Conservation (phyloP, 2,113 vertebrate species). For the Sus scrofa region DNA sequence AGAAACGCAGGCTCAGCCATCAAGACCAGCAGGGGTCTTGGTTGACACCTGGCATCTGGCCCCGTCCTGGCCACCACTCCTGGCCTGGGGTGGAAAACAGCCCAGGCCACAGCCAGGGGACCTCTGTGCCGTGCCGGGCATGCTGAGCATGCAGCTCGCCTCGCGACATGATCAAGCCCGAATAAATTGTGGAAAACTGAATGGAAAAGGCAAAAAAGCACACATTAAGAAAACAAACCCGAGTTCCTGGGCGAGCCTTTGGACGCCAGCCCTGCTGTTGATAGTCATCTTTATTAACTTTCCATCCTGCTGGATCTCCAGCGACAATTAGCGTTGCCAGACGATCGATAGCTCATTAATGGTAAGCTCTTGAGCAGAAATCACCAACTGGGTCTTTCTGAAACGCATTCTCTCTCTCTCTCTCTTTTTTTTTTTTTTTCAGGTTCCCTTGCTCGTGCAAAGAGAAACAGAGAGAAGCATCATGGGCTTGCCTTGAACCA, state of each 20-base stretch:
- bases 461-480: constrained; percentile 61
- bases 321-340: constrained; percentile 33
- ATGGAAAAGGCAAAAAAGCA: constrained; percentile 39
- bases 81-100: rapidly evolving
- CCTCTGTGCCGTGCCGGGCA: not conserved
- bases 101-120: rapidly evolving
- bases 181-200: constrained; percentile 57
- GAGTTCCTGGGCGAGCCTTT: rapidly evolving
- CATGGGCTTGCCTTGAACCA: not conserved
- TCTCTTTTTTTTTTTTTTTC: constrained; percentile 39
- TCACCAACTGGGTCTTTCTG: constrained; percentile 65
- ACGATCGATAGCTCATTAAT: constrained; percentile 74
- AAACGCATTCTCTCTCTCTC: constrained; percentile 63
- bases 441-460: constrained; percentile 61
- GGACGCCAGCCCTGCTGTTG: not conserved
- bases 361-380: constrained; percentile 71
- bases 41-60: rapidly evolving
- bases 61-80: rapidly evolving
- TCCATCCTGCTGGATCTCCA: not conserved
- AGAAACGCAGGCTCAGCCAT: rapidly evolving
- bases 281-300: constrained; percentile 68
- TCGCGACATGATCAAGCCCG: not conserved
- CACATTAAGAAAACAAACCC: constrained; percentile 56
- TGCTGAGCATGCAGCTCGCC: not conserved
- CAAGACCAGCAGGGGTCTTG: rapidly evolving